Conservation (phyloP, 2,888 invertebrate species). For the Pseudococcus viburni region DNA sequence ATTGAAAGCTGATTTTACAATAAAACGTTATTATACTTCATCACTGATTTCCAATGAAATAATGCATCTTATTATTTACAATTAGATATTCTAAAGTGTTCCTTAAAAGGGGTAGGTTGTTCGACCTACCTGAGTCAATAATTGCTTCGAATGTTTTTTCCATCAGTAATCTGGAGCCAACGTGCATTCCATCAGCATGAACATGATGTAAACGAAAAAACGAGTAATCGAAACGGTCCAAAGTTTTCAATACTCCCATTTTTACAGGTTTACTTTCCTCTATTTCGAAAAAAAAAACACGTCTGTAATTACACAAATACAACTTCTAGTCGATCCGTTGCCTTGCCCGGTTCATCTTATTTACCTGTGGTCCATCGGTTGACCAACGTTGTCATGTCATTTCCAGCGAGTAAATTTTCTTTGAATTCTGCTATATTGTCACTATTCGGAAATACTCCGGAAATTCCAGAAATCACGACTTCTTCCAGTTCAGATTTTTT, state of each 20-base stretch:
- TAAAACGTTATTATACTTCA: too few relatives aligned
- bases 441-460: neutral
- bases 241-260: slow-evolving; percentile 23
- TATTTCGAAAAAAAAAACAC: neutral
- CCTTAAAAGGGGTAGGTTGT: too few relatives aligned
- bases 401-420: slow-evolving; percentile 45
- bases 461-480: slow-evolving; percentile 22
- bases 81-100: too few relatives aligned
- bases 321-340: too few relatives aligned
- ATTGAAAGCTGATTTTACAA: too few relatives aligned
- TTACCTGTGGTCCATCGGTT: slow-evolving; percentile 30
- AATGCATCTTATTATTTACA: too few relatives aligned
- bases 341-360: neutral
- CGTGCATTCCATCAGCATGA: slow-evolving; percentile 73
- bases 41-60: too few relatives aligned
- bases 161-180: slow-evolving; percentile 72
- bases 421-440: slow-evolving; percentile 17
- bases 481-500: neutral
- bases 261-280: neutral
- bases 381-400: neutral
- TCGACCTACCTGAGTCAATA: slow-evolving; percentile 72
- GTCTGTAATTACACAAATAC: too few relatives aligned
- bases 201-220: slow-evolving; percentile 68
- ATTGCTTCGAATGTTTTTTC: slow-evolving; percentile 73
- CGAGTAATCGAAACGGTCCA: slow-evolving; percentile 5